Base-by-base conservation (phyloP, 2,888 invertebrate species). In the Athalia cordata region DNA sequence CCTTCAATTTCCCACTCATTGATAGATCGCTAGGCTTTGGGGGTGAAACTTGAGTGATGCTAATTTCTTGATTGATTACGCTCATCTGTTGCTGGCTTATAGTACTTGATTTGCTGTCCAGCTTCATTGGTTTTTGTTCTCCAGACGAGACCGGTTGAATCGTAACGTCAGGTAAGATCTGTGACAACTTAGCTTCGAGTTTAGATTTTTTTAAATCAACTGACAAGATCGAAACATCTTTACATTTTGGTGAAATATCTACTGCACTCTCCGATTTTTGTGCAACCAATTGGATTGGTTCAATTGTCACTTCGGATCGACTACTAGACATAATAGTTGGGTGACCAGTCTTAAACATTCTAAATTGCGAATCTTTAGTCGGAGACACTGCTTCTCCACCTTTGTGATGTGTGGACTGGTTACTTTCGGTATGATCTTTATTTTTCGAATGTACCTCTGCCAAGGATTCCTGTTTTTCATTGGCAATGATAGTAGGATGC, bases 1-100 rank as follows among this genome's bases (percentile, higher is more conserved):
- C 83, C 50, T 89, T 88, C 0, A 88, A 77, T 79, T 88, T 90
- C 4, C 88, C 89, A 9, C 84, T 82, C 80, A 85, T 85, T 4
- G 83, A 67, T 0, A 81, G 78, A 7, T 87, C 86, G n/a, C 77
- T 75, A 0, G 83, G 64, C 50, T 85, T 83, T 43, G 79, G 76
- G 3, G 84, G 74, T 78, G 83, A 81, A 6, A 88, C 87, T 77
- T 89, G 89, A 1, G 89, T 89, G 81, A 89, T 89, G 82, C 89
- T 89, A 74, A 89, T 88, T 78, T 90, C 89, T 77, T 88, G 88
- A 59, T 85, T 87, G 15, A 89, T 85, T 3, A 89, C 87, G 67
- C 87, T 87, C 85, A 89, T 88, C 70, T 87, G 87, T 45, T 88
- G 85, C 64, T 84, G 85, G 77, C 86, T 88, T 7, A 87, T 86